A percentile compares a stretch with the other conserved stretches of the same genome.
Evolutionary conservation across 1,140 invertebrate genomes (phyloP).

Genomic region (Augochlora pura): DNA sequence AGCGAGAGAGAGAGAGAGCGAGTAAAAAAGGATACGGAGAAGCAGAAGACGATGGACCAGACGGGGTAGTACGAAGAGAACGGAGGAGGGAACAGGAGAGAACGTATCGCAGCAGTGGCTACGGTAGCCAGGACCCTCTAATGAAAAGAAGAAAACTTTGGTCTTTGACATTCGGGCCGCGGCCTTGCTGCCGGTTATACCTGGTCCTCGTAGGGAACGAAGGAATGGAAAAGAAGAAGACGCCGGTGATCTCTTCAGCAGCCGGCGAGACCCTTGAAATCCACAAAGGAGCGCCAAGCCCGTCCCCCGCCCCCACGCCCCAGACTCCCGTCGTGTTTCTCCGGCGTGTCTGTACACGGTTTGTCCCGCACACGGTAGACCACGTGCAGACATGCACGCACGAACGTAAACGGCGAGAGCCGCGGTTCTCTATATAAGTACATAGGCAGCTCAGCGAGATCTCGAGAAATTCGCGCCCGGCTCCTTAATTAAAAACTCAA

Average conservation of each 20-base stretch:
- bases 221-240: conserved; percentile 42
- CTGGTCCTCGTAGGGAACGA: conserved; percentile 54
- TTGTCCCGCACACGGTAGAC: neutral
- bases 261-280: conserved; percentile 59
- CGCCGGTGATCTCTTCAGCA: conserved; percentile 39
- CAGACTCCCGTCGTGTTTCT: conserved; percentile 3
- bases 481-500: conserved; percentile 74
- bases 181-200: conserved; percentile 53
- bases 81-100: conserved; percentile 53
- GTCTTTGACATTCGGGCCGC: conserved; percentile 69
- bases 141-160: conserved; percentile 74
- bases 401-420: conserved; percentile 12
- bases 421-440: neutral
- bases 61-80: conserved; percentile 56
- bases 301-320: neutral
- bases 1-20: neutral
- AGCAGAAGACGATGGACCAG: conserved; percentile 37
- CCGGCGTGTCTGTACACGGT: conserved; percentile 8
- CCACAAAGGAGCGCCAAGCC: conserved; percentile 51
- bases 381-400: neutral
- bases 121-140: conserved; percentile 58
- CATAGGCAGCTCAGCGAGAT: conserved; percentile 30
- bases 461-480: conserved; percentile 65
- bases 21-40: neutral
- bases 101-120: conserved; percentile 59